Base-by-base conservation (phyloP, 2,113 vertebrate species). In the Scomber colias region DNA sequence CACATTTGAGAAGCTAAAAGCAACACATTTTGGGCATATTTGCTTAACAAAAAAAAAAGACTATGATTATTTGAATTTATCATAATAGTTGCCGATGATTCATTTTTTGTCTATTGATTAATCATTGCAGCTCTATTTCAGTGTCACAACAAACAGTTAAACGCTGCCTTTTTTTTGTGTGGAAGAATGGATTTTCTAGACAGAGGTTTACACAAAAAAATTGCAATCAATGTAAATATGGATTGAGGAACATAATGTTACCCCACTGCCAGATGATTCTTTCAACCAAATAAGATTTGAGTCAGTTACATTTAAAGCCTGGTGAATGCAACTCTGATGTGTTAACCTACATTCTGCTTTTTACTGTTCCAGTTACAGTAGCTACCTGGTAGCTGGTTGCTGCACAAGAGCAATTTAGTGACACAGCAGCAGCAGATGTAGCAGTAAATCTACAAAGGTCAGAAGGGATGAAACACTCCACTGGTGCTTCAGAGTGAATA, bases 381-480 rank as follows among this genome's bases (percentile, higher is more conserved):
- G 48, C 71, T 62, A 21, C 45, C 49, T 50, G 11, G 21, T 72
- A 64, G 16, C 53, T n/a, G 53, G 53, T 54, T 30, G 46, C 40
- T 49, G 24, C 63, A 46, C 11, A 57, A 73, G 49, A 57, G 59
- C 19, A 66, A 77, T 86, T 77, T 69, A 48, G 14, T 49, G 40
- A 24, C 49, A 69, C 49, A 46, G 69, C 69, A 59, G 54, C 49
- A 57, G 77, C 63, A 11, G 17, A 77, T 54, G 49, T 72, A 62
- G 40, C 15, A 57, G 51, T 46, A 67, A 72, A 68, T 48, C 21
- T 48, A 40, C 60, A 77, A 67, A 16, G 53, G 55, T 70, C 40
- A 49, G 21, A 19, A 27, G 30, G 16, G 63, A 16, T 67, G 35
- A 68, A 71, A 79, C 54, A 31, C 24, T 46, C 16, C 48, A 53